These are phyloP conservation scores for Apistogramma diplotaenia DNA, from an alignment of 2,113 vertebrate species.

Conservation along the genomic window DNA sequence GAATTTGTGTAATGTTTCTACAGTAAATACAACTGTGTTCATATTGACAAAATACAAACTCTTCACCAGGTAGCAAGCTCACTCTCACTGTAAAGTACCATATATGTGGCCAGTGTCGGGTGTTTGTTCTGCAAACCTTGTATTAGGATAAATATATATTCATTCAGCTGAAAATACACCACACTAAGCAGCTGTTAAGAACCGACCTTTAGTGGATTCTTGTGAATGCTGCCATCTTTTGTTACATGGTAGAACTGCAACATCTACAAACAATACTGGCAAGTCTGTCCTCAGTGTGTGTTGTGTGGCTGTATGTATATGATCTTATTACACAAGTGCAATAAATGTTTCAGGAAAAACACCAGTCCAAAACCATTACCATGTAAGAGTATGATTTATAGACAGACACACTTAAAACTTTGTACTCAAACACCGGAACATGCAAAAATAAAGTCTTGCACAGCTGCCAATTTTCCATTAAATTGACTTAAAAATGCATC, in stretches of 20 bases:
- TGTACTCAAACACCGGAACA: neutral
- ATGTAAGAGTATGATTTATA: neutral
- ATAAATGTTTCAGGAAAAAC: neutral
- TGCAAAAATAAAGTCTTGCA: neutral
- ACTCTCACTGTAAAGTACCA: neutral
- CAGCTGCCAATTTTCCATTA: neutral
- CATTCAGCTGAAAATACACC: neutral
- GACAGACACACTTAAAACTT: neutral
- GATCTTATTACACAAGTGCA: neutral
- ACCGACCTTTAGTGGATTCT: neutral
- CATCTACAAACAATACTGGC: neutral
- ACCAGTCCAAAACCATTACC: neutral
- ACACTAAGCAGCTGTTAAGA: neutral
- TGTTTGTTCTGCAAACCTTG: neutral
- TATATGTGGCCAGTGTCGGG: neutral
- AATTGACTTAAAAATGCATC: neutral
- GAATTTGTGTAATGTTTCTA: neutral
- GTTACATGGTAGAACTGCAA: neutral
- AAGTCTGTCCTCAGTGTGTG: neutral
- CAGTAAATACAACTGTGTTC: neutral
- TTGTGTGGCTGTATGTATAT: neutral
- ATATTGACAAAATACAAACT: neutral
- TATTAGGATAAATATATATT: neutral
- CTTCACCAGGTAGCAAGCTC: neutral
- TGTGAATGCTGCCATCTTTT: conserved; percentile 27